Conservation (phyloP, 1,140 invertebrate genomes). For the Hylaeus volcanicus region DNA sequence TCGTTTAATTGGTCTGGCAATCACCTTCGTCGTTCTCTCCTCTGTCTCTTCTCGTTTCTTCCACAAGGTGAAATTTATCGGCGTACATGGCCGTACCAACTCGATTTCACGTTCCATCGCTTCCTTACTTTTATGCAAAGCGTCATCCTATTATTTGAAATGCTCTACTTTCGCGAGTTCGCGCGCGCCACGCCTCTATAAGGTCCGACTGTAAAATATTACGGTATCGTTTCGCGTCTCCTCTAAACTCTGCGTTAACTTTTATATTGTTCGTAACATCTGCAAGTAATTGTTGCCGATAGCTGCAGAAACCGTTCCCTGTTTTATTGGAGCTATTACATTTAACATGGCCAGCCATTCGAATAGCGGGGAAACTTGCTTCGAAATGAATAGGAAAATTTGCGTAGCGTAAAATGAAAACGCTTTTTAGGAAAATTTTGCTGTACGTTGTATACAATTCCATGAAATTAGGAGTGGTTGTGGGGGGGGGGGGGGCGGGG, state of each 20-base stretch:
- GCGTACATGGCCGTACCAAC: constrained; percentile 4
- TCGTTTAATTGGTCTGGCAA: constrained; percentile 28
- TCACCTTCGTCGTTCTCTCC: not conserved
- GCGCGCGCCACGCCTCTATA: not conserved
- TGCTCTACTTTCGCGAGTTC: not conserved
- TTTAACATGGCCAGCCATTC: no score
- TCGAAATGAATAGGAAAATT: no score
- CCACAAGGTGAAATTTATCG: constrained; percentile 22
- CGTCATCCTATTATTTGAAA: constrained; percentile 4
- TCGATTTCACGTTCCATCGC: constrained; percentile 41
- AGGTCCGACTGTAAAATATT: not conserved
- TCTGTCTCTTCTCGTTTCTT: not conserved
- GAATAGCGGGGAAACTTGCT: no score
- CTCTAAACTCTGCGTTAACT: not conserved
- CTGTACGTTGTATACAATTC: no score
- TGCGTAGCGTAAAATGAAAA: no score
- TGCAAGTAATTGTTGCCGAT: no score
- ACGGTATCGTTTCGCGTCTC: not conserved
- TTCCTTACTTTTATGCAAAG: not conserved
- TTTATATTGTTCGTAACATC: no score
- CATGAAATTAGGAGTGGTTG: no score
- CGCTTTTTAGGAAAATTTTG: no score
- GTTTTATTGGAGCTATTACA: no score
- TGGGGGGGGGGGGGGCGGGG: no score
- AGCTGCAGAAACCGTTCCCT: no score